Conservation (phyloP, 2,888 invertebrate species). For the Cactoblastis cactorum region DNA sequence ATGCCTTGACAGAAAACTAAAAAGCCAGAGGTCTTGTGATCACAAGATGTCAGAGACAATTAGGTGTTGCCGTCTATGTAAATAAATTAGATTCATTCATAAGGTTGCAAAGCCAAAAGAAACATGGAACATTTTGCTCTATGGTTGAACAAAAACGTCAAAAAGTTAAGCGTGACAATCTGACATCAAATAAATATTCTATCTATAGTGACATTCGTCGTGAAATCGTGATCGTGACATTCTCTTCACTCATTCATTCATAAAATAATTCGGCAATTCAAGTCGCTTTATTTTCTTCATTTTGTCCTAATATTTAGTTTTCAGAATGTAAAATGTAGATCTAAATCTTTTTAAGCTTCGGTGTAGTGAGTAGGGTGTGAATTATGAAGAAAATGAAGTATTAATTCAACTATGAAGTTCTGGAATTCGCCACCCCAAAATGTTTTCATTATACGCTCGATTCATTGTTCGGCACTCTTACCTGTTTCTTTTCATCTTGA, state of each 20-base stretch:
- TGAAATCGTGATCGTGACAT: too few species aligned
- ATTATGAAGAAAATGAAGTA: conserved; percentile 45
- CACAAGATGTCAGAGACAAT: conserved; percentile 77
- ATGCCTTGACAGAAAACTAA: conserved; percentile 77
- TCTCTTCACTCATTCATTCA: too few species aligned
- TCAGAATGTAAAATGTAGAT: conserved; percentile 39
- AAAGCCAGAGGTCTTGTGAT: conserved; percentile 76
- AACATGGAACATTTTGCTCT: too few species aligned
- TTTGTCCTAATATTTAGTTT: conserved; percentile 4
- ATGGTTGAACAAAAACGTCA: too few species aligned
- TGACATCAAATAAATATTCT: too few species aligned
- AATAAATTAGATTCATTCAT: conserved; percentile 15
- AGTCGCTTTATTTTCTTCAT: neutral
- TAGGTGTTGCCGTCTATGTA: conserved; percentile 48
- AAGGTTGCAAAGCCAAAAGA: too few species aligned
- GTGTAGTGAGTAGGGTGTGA: conserved; percentile 35
- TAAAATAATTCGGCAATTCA: neutral
- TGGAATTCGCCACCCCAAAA: conserved; percentile 48
- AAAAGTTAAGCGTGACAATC: too few species aligned
- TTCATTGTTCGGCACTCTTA: conserved; percentile 73
- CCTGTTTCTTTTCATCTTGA: conserved; percentile 58
- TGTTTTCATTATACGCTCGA: conserved; percentile 71
- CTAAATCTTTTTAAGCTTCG: conserved; percentile 16
- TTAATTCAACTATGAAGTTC: conserved; percentile 56
- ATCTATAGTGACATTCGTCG: too few species aligned